Base-by-base conservation (phyloP, 2,113 vertebrate genomes). In the Pantherophis guttatus region DNA sequence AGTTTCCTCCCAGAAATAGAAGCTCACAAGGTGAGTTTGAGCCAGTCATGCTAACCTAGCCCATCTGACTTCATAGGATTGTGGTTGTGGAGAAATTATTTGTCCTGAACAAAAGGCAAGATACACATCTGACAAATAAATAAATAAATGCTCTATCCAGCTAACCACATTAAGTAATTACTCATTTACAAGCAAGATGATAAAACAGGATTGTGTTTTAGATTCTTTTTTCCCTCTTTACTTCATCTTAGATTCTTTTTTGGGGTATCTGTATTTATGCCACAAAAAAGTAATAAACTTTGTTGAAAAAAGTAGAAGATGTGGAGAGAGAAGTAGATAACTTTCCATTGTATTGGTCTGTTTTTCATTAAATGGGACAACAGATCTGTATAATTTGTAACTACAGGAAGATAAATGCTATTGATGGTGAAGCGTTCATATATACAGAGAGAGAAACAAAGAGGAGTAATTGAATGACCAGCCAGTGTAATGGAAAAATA, bases 401-500 rank as follows among this genome's bases (percentile, higher is more conserved):
- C 48, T 62, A 8, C 62, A 50, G 48, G 86, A 88, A 92, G 81
- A 86, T 5, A 70, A 17, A 48, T 48, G 89, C 59, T 44, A 2
- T 81, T 57, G 8, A 86, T 92, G 93, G 91, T 94, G 87, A 44
- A 92, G 33, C 11, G 3, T n/a, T 29, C 50, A 93, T 44, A 54
- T 52, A 21, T 54, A 89, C 90, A 3, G 29, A 86, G 55, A 54
- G 2, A 91, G 86, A 86, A 53, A 81, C 58, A 92, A 44, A 94
- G 93, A 91, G 91, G 62, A 15, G 91, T 13, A 33, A 21, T 93
- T 1, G 52, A 75, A 59, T 23, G 3, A 9, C 87, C 65, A 96
- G 87, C 53, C 93, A 91, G 26, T 39, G 39, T 92, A 23, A 90
- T 92, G 11, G 88, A 94, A 93, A 95, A 95, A 55, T 15, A 88